Percentiles rank a stretch among this genome's conserved stretches.
phyloP scores from a whole-genome alignment of 2,888 invertebrate genomes.

The Drosophila robusta region DNA sequence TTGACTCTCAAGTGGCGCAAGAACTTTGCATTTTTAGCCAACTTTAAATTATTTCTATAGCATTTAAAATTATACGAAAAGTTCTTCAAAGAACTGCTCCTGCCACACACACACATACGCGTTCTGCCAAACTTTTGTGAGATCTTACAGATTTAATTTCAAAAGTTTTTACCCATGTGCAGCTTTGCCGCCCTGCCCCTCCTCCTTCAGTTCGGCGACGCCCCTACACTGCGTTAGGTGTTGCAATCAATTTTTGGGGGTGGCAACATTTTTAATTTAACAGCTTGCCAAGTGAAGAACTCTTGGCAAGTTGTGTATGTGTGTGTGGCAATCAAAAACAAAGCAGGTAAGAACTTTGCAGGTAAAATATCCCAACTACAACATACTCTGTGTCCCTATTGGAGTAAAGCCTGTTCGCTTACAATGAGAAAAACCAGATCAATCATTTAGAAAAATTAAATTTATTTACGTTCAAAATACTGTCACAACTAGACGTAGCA shows the following conservation, averaged over 20 bases:
- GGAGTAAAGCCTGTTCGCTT: too few species aligned
- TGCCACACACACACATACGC: conserved; percentile 5
- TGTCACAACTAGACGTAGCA: too few species aligned
- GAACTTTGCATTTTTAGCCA: conserved; percentile 40
- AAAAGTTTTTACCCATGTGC: conserved; percentile 64
- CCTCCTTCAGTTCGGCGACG: conserved; percentile 1
- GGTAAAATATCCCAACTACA: background rate
- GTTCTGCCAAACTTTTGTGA: conserved; percentile 47
- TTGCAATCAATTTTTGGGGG: conserved; percentile 60
- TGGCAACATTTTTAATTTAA: conserved; percentile 65
- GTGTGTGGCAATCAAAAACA: conserved; percentile 15
- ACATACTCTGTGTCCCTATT: conserved; percentile 12
- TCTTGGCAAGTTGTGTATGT: conserved; percentile 18
- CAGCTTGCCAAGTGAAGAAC: conserved; percentile 40
- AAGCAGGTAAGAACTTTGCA: conserved; percentile 2
- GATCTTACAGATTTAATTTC: conserved; percentile 71
- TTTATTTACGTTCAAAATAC: too few species aligned
- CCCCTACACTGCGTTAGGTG: conserved; percentile 41
- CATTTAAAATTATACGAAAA: conserved; percentile 60
- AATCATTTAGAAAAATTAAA: too few species aligned
- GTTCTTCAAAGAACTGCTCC: conserved; percentile 44
- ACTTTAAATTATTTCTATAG: conserved; percentile 55
- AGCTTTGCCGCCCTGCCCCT: background rate
- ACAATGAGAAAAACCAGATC: too few species aligned
- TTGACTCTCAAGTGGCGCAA: conserved; percentile 8